Evolutionary conservation across 2,797 vertebrate genomes (phyloP).

Genomic region (Rhinogobio ventralis): DNA sequence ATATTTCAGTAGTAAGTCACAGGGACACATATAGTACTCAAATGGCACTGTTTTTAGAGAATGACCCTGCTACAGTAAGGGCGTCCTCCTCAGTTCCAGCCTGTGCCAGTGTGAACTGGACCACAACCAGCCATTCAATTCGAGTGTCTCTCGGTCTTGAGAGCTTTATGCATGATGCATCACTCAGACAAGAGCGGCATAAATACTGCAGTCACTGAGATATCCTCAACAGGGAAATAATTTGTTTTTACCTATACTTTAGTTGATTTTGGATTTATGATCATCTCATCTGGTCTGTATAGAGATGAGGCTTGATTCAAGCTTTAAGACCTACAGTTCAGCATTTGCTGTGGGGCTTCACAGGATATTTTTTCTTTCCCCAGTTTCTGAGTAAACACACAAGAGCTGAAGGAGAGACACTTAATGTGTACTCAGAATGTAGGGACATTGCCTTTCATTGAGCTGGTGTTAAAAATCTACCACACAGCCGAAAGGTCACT

Average conservation of each 20-base stretch:
- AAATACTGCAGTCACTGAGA: constrained; percentile 5
- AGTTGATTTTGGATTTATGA: neutral
- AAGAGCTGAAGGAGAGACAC: constrained; percentile 46
- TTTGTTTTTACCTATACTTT: neutral
- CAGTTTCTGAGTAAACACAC: constrained; percentile 35
- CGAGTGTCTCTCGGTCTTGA: constrained; percentile 19
- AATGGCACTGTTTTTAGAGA: constrained; percentile 16
- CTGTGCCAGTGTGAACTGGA: constrained; percentile 19
- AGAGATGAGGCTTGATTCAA: neutral
- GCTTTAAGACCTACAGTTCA: constrained; percentile 2
- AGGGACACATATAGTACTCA: constrained; percentile 1
- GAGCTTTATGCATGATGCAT: constrained; percentile 6
- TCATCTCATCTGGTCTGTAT: neutral
- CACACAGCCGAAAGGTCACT: constrained; percentile 61
- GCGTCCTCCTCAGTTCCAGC: neutral
- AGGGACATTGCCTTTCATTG: constrained; percentile 62
- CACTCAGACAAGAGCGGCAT: constrained; percentile 7
- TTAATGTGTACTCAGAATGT: constrained; percentile 58
- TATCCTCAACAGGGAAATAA: neutral
- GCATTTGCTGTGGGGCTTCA: constrained; percentile 13
- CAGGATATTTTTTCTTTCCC: neutral
- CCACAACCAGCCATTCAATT: constrained; percentile 10
- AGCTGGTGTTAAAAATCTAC: constrained; percentile 65
- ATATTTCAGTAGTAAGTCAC: constrained; percentile 16
- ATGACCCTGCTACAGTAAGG: constrained; percentile 2